Evolutionary conservation across 2,888 invertebrate genomes (phyloP), one percentile per base, ranked within the genome.

Genomic region (Mamestra brassicae): DNA sequence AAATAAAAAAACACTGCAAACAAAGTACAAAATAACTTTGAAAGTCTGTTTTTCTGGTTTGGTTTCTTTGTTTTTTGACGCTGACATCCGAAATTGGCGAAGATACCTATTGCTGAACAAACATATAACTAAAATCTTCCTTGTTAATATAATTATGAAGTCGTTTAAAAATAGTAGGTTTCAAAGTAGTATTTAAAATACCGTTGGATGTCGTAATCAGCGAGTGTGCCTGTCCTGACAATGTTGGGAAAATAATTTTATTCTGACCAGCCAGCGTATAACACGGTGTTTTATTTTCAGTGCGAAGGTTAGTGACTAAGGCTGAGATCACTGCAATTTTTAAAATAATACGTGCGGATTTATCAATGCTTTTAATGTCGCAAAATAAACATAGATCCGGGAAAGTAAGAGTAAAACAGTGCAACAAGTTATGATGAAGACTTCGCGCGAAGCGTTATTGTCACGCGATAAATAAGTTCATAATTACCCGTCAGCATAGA

Each of bases 231-330:
- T 70, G 60, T 36, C 26, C 52, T 69, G 36, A 71, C 65, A 71
- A 63, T 76, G 54, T 67, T 63, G 57, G 3, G 64, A 68, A 77
- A 71, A 77, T 76, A 76, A 75, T 75, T 61, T 77, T 50, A 84
- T 79, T 71, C 78, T 67, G 79, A 78, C 79, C 72, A 86, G 72
- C 79, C 72, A 86, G 72, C 69, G 74, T 15, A 17, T 15, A 45
- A 62, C 78, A 74, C 71, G 72, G 61, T 79, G 85, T 87, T 90
- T 91, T 92, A 92, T 92, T 92, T 93, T 90, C 88, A 90, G 90
- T 83, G 60, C 77, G 89, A 90, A 90, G 90, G 89, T 89, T 86
- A 88, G 65, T 75, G 81, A 80, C 76, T 60, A 79, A 66, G 76
- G 77, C 76, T 92, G 92, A 93, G 91, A 89, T 93, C 92, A 92